Percentiles rank a stretch among this genome's conserved stretches.
Evolutionary conservation across 92 coral and sea anemone species (phyloP).

Genomic region (Epizoanthus illoricatus): DNA sequence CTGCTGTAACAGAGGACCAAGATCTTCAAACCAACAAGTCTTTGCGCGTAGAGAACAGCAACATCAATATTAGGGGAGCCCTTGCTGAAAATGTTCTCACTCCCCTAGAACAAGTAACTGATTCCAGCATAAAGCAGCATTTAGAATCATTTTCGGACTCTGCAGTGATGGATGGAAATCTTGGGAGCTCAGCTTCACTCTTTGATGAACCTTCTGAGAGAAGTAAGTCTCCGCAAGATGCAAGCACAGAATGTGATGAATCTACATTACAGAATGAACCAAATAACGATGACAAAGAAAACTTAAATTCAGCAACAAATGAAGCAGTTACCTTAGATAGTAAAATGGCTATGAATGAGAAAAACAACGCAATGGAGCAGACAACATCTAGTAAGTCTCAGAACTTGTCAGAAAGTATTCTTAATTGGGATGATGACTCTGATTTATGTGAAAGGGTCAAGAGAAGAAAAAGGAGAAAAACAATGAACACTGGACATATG

Average conservation of each 20-base stretch:
- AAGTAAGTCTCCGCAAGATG: background rate
- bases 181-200: constrained; percentile 36
- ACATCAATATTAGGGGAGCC: background rate
- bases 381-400: background rate
- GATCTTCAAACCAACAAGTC: background rate
- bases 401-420: background rate
- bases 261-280: background rate
- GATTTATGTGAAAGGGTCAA: constrained; percentile 58
- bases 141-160: background rate
- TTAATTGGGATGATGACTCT: constrained; percentile 19
- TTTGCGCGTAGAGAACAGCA: background rate
- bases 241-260: background rate
- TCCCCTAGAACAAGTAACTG: background rate
- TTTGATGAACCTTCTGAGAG: constrained; percentile 30
- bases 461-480: constrained; percentile 37
- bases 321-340: background rate
- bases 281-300: background rate
- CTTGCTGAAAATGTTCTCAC: background rate
- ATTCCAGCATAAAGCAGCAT: background rate
- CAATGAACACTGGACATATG: background rate
- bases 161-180: background rate
- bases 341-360: background rate
- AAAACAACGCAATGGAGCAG: background rate
- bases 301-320: background rate
- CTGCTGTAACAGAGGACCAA: background rate